A percentile compares a stretch with the other conserved stretches of the same genome.
These are phyloP conservation scores for Cerastis leucographa DNA, from an alignment of 2,888 invertebrate genomes.

Conservation along the genomic window DNA sequence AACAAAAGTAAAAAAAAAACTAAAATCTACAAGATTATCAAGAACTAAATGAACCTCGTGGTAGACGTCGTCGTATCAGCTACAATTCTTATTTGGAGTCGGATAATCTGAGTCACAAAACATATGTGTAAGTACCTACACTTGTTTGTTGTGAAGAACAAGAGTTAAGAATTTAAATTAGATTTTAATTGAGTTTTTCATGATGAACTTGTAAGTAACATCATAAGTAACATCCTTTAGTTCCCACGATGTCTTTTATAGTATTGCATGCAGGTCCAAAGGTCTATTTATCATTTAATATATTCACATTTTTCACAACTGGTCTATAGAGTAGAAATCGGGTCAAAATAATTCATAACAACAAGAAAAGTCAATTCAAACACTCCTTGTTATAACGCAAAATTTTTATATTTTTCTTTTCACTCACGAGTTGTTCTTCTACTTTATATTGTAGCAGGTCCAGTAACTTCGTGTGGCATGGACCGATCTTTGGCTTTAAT, in stretches of 20 bases:
- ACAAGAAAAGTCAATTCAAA: conserved; percentile 7
- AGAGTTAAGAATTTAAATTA: background rate
- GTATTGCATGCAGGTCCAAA: background rate
- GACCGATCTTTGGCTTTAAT: no score
- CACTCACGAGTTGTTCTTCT: background rate
- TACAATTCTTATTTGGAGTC: background rate
- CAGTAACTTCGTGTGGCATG: conserved; percentile 5
- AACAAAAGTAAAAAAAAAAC: background rate
- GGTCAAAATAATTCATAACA: background rate
- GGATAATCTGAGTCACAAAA: background rate
- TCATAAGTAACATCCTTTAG: background rate
- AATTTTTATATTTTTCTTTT: background rate
- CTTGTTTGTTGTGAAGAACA: no score
- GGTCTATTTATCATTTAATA: background rate
- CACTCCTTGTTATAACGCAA: background rate
- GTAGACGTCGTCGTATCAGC: background rate
- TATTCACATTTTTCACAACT: background rate
- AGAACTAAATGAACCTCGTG: background rate
- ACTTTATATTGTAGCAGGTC: background rate
- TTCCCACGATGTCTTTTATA: background rate
- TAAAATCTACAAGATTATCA: background rate
- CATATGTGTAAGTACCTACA: background rate
- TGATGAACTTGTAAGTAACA: background rate
- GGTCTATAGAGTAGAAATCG: background rate
- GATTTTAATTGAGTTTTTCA: background rate